Evolutionary conservation across 2,113 vertebrate species (phyloP).

Genomic region (Leptobrachium ailaonicum): DNA sequence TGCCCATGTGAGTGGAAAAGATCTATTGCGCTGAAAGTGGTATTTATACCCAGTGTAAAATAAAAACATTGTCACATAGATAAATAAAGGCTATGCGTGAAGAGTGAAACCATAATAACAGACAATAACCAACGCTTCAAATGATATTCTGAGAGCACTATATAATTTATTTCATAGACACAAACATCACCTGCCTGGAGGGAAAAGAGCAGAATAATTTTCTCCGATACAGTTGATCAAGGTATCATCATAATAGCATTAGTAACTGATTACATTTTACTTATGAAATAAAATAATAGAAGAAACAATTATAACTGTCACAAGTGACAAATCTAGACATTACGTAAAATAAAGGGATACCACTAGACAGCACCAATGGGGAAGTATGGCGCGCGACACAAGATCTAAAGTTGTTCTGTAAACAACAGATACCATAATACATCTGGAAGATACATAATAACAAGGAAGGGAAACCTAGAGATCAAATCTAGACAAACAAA

Average conservation of each 20-base stretch:
- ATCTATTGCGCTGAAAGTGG: slow-evolving; percentile 66
- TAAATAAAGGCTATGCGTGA: slow-evolving; percentile 61
- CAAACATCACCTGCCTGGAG: slow-evolving; percentile 34
- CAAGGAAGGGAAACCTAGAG: too few species aligned
- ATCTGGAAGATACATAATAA: too few species aligned
- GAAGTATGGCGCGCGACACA: too few species aligned
- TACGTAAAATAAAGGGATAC: too few species aligned
- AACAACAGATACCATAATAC: too few species aligned
- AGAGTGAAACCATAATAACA: slow-evolving; percentile 69
- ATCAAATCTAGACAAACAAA: too few species aligned
- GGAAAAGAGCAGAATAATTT: not conserved
- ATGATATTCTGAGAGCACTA: slow-evolving; percentile 67
- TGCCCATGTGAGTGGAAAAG: slow-evolving; percentile 66
- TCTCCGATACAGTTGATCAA: not conserved
- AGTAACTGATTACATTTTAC: not conserved
- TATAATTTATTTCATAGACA: slow-evolving; percentile 58
- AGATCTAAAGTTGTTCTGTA: too few species aligned
- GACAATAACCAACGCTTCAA: slow-evolving; percentile 66
- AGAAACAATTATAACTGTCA: too few species aligned
- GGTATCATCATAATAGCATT: not conserved
- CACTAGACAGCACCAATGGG: too few species aligned
- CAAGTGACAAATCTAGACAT: too few species aligned
- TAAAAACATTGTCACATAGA: slow-evolving; percentile 55
- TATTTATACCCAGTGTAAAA: slow-evolving; percentile 70
- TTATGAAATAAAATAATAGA: too few species aligned